Evolutionary conservation across 2,888 invertebrate species (phyloP), one percentile per base, ranked within the genome.

Genomic region (Nipponacmea schrenckii): DNA sequence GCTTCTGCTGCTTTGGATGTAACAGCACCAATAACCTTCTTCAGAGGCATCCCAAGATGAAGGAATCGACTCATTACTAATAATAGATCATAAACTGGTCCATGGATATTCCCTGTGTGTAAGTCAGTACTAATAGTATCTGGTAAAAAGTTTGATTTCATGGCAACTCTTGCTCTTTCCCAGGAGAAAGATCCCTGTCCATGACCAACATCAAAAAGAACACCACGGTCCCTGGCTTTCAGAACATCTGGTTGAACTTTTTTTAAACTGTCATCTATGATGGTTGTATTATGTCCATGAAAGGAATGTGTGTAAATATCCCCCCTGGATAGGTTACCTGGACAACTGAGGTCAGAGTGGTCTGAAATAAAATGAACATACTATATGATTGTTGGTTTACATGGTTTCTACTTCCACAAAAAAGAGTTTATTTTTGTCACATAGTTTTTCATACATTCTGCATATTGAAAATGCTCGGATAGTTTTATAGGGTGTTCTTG

Each of bases 251-350:
- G 71, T 7, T 73, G 69, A 26, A 85, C 69, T 0, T 65, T 48
- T 8, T 72, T 68, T 2, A 77, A 79, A 1, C 68, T 56, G 0
- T 69, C 63, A 64, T 85, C 79, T 0, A 85, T 56, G 8, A 85
- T 83, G 31, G 79, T 73, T 45, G 74, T 76, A 1, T 62, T 27
- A 62, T 80, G 78, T 8, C 81, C 81, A 72, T 84, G 81, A 45
- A 75, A 83, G 10, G 81, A 76, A 67, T 86, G 86, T 0, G 86
- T 86, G 77, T 84, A 83, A 10, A 86, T 77, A 68, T 86, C 86
- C 12, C 85, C 85, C 0, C 72, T 63, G 3, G 74, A 67, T 69
- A 86, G 69, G 67, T 79, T 77, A 10, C 80, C 79, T 1, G 85
- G 86, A 67, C 84, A 84, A 17, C 79, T 77, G 26, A 81, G 63